A percentile compares a stretch with the other conserved stretches of the same genome.
These are phyloP conservation scores for Andrena camellia DNA, from an alignment of 2,888 invertebrate species.

Conservation along the genomic window DNA sequence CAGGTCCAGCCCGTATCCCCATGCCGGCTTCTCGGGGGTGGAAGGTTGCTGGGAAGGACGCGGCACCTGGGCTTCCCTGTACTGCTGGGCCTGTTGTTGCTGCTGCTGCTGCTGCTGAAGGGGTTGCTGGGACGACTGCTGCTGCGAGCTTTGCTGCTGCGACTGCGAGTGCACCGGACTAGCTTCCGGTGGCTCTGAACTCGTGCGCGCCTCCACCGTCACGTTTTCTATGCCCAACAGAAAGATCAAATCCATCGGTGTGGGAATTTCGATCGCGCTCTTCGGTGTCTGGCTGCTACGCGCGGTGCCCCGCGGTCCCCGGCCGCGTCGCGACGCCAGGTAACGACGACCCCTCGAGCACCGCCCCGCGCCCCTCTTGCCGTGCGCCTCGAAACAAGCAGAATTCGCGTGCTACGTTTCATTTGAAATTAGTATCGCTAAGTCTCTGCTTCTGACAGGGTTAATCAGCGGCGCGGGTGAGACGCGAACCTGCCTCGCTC, in stretches of 20 bases:
- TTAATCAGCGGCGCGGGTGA: conserved; percentile 80
- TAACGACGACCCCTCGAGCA: conserved; percentile 21
- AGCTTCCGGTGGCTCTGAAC: conserved; percentile 81
- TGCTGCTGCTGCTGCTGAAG: conserved; percentile 80
- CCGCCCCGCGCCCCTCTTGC: neutral
- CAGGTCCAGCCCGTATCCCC: conserved; percentile 92
- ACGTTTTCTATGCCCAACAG: conserved; percentile 78
- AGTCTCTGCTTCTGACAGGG: conserved; percentile 84
- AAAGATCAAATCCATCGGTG: neutral
- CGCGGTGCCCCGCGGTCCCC: too few species aligned
- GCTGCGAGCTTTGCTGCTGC: conserved; percentile 78
- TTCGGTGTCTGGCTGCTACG: too few species aligned
- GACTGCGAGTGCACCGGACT: conserved; percentile 82
- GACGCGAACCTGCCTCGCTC: conserved; percentile 67
- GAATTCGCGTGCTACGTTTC: conserved; percentile 77
- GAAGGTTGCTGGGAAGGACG: conserved; percentile 84
- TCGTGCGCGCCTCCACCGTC: conserved; percentile 80
- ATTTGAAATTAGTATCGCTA: conserved; percentile 85
- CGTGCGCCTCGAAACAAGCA: conserved; percentile 42
- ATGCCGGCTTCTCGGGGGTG: conserved; percentile 86
- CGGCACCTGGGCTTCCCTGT: conserved; percentile 82
- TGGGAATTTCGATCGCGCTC: neutral
- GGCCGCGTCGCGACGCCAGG: conserved; percentile 19
- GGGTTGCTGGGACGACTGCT: conserved; percentile 66
- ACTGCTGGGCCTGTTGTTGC: conserved; percentile 83